Base-by-base conservation (phyloP, 1,140 invertebrate species). In the Neodiprion virginianus region DNA sequence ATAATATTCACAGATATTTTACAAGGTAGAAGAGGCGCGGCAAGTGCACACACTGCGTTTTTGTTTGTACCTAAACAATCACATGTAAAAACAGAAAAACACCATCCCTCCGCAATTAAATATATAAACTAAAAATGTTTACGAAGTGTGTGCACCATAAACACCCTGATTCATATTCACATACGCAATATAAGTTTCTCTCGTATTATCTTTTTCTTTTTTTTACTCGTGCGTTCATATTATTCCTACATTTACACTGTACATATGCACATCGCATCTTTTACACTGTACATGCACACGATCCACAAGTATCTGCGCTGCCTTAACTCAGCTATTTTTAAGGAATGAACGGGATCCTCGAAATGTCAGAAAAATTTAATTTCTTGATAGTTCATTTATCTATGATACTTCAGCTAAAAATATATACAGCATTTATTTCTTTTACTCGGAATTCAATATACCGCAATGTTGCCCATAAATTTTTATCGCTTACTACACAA, bases 1-100 rank as follows among this genome's bases (percentile, higher is more conserved):
- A 83, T 86, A 88, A 88, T 89, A 89, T 89, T 89, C 88, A 89
- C 88, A 89, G 85, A 87, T 89, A 88, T 88, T 88, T 88, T 89
- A 89, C 87, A 89, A 87, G 85, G 86, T 85, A 84, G 78, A 77
- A 80, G 82, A 86, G 85, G 81, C 74, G 75, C 78, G 76, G 75
- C 79, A 75, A 79, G 76, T 80, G 81, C 81, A 76, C 79, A 81
- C 81, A 81, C 80, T 86, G 82, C 81, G 7, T 49, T 4, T 61
- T 48, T 67, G 65, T 69, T 68, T 73, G 67, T 68, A 48, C 68
- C 67, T 69, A 69, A 69, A 69, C 67, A 61, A 61, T 61, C 53
- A 61, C 53, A 61, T 23, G 67, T 21, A 69, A 21, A 47, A 69
- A 69, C 17, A 69, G n/a, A 21, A 17, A 69, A 47, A 12, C 11